Conservation (phyloP, 2,888 invertebrate genomes). For the Yponomeuta sedellus region DNA sequence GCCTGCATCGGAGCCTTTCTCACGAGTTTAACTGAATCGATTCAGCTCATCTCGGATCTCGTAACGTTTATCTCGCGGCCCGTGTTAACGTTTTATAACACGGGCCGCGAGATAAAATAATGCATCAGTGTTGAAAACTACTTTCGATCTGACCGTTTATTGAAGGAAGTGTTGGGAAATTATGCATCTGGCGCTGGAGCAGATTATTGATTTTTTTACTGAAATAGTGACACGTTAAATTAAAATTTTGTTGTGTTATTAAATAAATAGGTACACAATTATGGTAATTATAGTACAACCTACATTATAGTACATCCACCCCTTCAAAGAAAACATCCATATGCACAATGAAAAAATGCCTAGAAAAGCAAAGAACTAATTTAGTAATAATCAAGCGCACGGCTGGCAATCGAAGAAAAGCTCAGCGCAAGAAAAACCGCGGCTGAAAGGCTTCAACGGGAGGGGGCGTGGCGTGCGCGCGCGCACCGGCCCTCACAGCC, state of each 20-base stretch:
- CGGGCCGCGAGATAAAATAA: background rate
- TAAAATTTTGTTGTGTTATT: too few relatives aligned
- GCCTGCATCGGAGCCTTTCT: conserved; percentile 47
- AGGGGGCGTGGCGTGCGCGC: conserved; percentile 54
- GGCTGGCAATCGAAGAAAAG: conserved; percentile 28
- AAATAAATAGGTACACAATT: too few relatives aligned
- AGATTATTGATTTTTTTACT: background rate
- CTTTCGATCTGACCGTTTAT: background rate
- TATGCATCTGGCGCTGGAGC: background rate
- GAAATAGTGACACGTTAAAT: background rate
- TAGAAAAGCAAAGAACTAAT: too few relatives aligned
- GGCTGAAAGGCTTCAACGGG: conserved; percentile 53
- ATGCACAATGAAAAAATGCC: too few relatives aligned
- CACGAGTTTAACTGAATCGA: conserved; percentile 33
- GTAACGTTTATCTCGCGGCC: conserved; percentile 35
- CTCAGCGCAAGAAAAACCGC: conserved; percentile 32
- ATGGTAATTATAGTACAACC: too few relatives aligned
- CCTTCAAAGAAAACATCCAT: too few relatives aligned
- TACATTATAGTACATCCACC: too few relatives aligned
- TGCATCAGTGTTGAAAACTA: background rate
- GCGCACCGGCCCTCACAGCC: conserved; percentile 47
- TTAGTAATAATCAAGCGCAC: conserved; percentile 4
- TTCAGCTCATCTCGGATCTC: conserved; percentile 24
- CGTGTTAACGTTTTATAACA: conserved; percentile 15
- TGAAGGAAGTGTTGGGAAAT: background rate